Conservation (phyloP, 2,888 invertebrate species). For the Nemurella pictetii region DNA sequence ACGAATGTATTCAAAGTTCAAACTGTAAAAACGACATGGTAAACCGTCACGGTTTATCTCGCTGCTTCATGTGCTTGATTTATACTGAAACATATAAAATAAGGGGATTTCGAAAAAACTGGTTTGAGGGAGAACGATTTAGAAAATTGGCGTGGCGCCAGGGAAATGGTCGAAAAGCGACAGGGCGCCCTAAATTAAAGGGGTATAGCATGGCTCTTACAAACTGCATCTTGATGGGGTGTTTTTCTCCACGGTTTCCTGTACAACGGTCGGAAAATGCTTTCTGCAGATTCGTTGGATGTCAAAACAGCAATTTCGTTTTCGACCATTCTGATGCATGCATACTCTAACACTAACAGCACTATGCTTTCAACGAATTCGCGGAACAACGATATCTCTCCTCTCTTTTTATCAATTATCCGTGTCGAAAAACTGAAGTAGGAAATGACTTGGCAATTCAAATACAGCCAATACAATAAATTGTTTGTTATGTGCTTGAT, state of each 20-base stretch:
- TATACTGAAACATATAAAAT: slow-evolving; percentile 34
- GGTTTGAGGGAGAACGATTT: slow-evolving; percentile 34
- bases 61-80: slow-evolving; percentile 32
- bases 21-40: slow-evolving; percentile 31
- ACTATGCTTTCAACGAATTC: not conserved
- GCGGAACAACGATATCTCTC: not conserved
- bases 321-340: not conserved
- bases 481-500: too few relatives aligned
- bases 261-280: not conserved
- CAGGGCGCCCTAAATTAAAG: slow-evolving; percentile 34
- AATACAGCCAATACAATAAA: too few relatives aligned
- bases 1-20: slow-evolving; percentile 29
- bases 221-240: slow-evolving; percentile 32
- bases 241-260: slow-evolving; percentile 29
- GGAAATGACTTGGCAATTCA: not conserved
- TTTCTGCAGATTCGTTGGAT: slow-evolving; percentile 7
- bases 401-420: not conserved
- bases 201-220: slow-evolving; percentile 18
- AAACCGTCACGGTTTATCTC: slow-evolving; percentile 32
- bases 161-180: slow-evolving; percentile 36
- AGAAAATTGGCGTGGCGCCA: slow-evolving; percentile 35
- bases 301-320: slow-evolving; percentile 5
- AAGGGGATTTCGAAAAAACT: slow-evolving; percentile 27
- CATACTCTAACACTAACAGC: not conserved
- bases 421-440: not conserved